These are phyloP conservation scores for Grapholita molesta DNA, from an alignment of 1,140 invertebrate species.

Conservation along the genomic window DNA sequence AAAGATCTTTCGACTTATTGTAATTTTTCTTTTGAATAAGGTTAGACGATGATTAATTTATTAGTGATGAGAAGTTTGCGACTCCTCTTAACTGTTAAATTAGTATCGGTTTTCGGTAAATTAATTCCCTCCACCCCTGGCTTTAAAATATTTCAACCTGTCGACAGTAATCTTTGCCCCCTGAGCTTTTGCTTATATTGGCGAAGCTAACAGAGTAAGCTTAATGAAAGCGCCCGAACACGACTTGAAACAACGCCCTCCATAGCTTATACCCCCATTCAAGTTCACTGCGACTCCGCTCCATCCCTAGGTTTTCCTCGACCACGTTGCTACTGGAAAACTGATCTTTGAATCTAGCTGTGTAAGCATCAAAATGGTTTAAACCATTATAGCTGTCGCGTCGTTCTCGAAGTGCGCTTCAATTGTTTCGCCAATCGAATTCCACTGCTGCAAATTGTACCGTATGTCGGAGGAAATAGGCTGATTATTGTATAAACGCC, in stretches of 20 bases:
- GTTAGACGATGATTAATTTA: no score
- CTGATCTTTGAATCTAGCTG: neutral
- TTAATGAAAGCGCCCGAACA: constrained; percentile 51
- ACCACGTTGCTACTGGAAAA: neutral
- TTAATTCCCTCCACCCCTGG: neutral
- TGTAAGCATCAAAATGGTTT: neutral
- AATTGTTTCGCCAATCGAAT: constrained; percentile 42
- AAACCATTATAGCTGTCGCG: constrained; percentile 10
- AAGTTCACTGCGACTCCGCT: constrained; percentile 49
- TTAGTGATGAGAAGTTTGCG: no score
- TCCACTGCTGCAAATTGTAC: constrained; percentile 28
- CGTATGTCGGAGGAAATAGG: constrained; percentile 32
- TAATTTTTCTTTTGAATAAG: no score
- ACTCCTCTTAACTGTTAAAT: neutral
- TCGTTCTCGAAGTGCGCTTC: constrained; percentile 23
- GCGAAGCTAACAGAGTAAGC: constrained; percentile 41
- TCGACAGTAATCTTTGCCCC: constrained; percentile 18
- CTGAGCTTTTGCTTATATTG: constrained; percentile 23
- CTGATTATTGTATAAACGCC: constrained; percentile 24
- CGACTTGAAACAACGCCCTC: constrained; percentile 58
- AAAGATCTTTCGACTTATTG: no score
- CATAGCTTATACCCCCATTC: constrained; percentile 45
- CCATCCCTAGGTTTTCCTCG: constrained; percentile 51
- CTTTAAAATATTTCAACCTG: constrained; percentile 10
- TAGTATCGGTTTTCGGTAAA: constrained; percentile 23